phyloP scores from a whole-genome alignment of 2,113 vertebrate genomes.

The Psettodes erumei region DNA sequence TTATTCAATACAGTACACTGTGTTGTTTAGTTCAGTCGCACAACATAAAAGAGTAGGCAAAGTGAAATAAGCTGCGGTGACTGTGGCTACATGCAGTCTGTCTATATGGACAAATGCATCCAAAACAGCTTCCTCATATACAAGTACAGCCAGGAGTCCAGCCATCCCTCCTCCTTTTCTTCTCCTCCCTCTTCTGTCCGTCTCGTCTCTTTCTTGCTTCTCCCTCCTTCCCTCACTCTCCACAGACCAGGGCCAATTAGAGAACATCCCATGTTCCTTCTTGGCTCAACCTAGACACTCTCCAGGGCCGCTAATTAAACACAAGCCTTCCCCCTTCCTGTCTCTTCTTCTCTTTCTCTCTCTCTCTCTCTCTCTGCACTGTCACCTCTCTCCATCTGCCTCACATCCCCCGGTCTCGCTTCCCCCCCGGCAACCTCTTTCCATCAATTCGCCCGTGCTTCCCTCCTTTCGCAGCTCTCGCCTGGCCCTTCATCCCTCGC shows the following conservation, averaged over 20 bases:
- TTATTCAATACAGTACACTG: neutral
- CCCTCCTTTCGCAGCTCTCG: conserved; percentile 50
- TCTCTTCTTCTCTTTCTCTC: conserved; percentile 33
- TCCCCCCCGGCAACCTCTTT: conserved; percentile 59
- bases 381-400: conserved; percentile 68
- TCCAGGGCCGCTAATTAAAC: conserved; percentile 83
- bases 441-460: conserved; percentile 52
- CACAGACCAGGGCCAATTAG: conserved; percentile 81
- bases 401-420: conserved; percentile 16
- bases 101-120: conserved; percentile 15
- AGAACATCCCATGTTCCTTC: conserved; percentile 77
- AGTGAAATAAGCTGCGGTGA: conserved; percentile 5
- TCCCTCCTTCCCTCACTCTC: conserved; percentile 38
- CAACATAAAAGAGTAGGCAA: neutral
- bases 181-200: conserved; percentile 11
- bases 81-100: conserved; percentile 1
- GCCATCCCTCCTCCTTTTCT: conserved; percentile 41
- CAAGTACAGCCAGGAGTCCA: conserved; percentile 48
- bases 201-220: conserved; percentile 17
- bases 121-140: conserved; percentile 33
- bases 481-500: conserved; percentile 45
- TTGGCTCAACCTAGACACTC: conserved; percentile 75
- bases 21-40: neutral
- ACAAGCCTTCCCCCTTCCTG: conserved; percentile 66
- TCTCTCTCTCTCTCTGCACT: conserved; percentile 41